Base-by-base conservation (phyloP, 2,113 vertebrate species). In the Otus sunia region DNA sequence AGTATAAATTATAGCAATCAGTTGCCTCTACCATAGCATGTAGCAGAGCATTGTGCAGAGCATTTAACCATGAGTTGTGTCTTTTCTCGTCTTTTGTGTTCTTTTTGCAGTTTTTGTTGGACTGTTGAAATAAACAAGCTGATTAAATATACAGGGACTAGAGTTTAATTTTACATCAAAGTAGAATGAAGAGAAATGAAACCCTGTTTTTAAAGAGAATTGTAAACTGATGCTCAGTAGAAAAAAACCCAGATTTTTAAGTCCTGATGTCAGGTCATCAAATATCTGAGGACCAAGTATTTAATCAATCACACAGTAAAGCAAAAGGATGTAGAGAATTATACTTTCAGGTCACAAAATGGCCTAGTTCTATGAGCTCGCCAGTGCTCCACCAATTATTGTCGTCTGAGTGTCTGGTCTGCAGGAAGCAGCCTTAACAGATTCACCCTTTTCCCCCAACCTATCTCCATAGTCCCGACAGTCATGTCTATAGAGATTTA, bases 1-100 rank as follows among this genome's bases (percentile, higher is more conserved):
- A 68, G 60, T 49, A 77, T 77, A 85, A 94, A 94, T 95, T 78
- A 86, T 13, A 94, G 75, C 83, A 91, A 91, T 95, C 73, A 63
- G 72, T 80, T 94, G 59, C 49, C 73, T 89, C 68, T 78, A 29
- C 56, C 92, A 56, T 91, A 91, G 86, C 88, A 78, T 78, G 83
- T 16, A 75, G 68, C 23, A 72, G 27, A 90, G 41, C n/a, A 58
- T 0, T 78, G 72, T 4, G 6, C n/a, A 93, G 37, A 53, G 34
- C 37, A 68, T 58, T 95, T 62, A 92, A 78, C 43, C 5, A 39
- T 10, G 25, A 92, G 10, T 15, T 71, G 41, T 74, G 37, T 37
- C n/a, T 83, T 88, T 74, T 76, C 39, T 79, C 59, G 41, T 71
- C 16, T 32, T 88, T 79, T 63, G n/a, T 81, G 62, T 26, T 84